Evolutionary conservation across 2,888 invertebrate species (phyloP).

Genomic region (Drosophila testacea): DNA sequence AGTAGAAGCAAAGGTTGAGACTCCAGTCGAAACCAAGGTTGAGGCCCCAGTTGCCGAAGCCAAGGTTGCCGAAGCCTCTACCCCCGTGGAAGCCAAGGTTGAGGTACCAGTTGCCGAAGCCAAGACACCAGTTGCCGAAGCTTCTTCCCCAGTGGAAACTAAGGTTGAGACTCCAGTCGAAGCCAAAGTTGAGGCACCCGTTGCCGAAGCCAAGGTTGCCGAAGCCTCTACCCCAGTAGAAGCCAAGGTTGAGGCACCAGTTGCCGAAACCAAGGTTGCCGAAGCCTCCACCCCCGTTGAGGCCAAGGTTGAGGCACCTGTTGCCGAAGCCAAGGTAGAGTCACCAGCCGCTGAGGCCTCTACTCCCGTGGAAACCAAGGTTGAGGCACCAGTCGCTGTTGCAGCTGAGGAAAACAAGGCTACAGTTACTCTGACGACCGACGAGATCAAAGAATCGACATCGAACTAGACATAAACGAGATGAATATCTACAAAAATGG

Average conservation of each 20-base stretch:
- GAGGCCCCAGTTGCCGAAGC: slow-evolving; percentile 14
- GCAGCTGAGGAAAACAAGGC: slow-evolving; percentile 2
- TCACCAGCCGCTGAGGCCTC: slow-evolving; percentile 24
- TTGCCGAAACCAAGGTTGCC: slow-evolving; percentile 12
- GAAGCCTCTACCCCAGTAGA: slow-evolving; percentile 20
- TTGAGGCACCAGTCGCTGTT: slow-evolving; percentile 10
- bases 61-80: background rate
- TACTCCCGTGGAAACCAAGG: slow-evolving; percentile 31
- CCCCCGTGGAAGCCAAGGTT: slow-evolving; percentile 19
- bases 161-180: slow-evolving; percentile 33
- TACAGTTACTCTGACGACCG: slow-evolving; percentile 18
- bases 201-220: slow-evolving; percentile 20
- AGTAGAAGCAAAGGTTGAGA: slow-evolving; percentile 28
- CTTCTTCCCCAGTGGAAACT: slow-evolving; percentile 25
- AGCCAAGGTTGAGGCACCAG: slow-evolving; percentile 9
- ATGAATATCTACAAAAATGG: slow-evolving; percentile 14
- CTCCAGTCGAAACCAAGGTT: slow-evolving; percentile 12
- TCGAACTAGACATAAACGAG: slow-evolving; percentile 58
- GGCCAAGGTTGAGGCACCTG: slow-evolving; percentile 35
- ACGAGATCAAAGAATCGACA: slow-evolving; percentile 37
- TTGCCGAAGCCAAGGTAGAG: slow-evolving; percentile 24
- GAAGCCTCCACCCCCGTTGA: slow-evolving; percentile 6
- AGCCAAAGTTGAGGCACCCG: slow-evolving; percentile 18
- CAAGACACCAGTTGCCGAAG: slow-evolving; percentile 12
- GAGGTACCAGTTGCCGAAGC: slow-evolving; percentile 15